Evolutionary conservation across 2,113 vertebrate genomes (phyloP).

Genomic region (Capricornis sumatraensis): DNA sequence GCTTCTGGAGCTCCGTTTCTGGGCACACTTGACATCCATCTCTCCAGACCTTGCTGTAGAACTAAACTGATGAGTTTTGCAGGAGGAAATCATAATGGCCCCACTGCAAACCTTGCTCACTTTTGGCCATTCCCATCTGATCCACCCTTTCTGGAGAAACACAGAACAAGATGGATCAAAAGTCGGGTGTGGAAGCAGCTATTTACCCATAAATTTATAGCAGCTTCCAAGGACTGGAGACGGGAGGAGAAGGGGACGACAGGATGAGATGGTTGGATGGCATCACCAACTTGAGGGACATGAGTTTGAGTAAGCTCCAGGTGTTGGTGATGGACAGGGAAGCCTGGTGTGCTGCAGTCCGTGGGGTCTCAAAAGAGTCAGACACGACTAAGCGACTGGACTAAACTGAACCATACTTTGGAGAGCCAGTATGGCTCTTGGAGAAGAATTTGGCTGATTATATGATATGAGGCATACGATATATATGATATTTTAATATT

Average conservation of each 20-base stretch:
- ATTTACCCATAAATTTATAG: slow-evolving; percentile 44
- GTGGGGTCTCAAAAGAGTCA: accelerated
- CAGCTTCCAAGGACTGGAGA: background rate
- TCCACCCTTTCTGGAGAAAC: background rate
- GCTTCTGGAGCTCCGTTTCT: background rate
- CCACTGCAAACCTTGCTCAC: background rate
- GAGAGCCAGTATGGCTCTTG: slow-evolving; percentile 14
- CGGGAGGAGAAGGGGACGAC: background rate
- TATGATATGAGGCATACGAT: slow-evolving; percentile 2
- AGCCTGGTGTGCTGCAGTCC: background rate
- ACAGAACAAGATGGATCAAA: slow-evolving; percentile 7
- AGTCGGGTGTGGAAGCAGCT: slow-evolving; percentile 2
- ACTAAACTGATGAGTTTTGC: background rate
- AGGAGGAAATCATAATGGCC: background rate
- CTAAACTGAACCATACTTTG: background rate
- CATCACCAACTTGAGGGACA: background rate
- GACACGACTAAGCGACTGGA: background rate
- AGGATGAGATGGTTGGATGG: background rate
- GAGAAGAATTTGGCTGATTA: slow-evolving; percentile 40
- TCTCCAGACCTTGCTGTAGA: background rate
- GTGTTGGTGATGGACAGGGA: background rate
- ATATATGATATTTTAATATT: background rate
- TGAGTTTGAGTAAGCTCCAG: background rate
- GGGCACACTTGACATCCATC: too few species aligned
- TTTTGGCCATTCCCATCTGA: background rate